phyloP scores from a whole-genome alignment of 2,888 invertebrate species.

The Mactromeris polynyma region DNA sequence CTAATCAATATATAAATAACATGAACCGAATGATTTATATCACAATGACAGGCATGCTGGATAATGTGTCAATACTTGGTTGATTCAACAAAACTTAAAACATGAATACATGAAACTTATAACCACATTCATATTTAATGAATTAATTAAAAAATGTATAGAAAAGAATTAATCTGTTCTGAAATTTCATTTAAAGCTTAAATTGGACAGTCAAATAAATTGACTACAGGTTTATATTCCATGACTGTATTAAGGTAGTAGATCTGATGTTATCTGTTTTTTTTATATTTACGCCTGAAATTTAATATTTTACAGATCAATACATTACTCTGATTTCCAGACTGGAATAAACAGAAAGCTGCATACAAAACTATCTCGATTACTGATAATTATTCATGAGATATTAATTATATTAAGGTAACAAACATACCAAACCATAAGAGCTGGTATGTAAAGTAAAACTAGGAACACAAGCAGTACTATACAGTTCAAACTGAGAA shows the following conservation, averaged over 20 bases:
- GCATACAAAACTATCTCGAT: no score
- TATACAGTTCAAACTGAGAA: no score
- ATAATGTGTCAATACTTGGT: neutral
- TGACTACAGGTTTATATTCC: neutral
- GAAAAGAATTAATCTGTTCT: neutral
- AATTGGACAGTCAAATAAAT: neutral
- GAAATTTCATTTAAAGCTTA: neutral
- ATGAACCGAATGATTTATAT: slow-evolving; percentile 1
- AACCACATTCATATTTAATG: neutral
- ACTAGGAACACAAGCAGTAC: no score
- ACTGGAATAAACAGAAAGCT: no score
- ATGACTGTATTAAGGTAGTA: neutral
- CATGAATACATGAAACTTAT: neutral
- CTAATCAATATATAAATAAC: slow-evolving; percentile 21
- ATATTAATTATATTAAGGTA: no score
- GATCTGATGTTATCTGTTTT: neutral
- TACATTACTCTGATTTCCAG: no score
- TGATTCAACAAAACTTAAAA: neutral
- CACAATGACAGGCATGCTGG: neutral
- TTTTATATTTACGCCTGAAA: no score
- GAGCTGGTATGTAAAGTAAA: no score
- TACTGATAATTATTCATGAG: no score
- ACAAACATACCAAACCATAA: no score
- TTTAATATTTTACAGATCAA: no score
- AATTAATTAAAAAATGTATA: neutral